Conservation (phyloP, 2,888 invertebrate genomes). For the Oeneis ivallda region DNA sequence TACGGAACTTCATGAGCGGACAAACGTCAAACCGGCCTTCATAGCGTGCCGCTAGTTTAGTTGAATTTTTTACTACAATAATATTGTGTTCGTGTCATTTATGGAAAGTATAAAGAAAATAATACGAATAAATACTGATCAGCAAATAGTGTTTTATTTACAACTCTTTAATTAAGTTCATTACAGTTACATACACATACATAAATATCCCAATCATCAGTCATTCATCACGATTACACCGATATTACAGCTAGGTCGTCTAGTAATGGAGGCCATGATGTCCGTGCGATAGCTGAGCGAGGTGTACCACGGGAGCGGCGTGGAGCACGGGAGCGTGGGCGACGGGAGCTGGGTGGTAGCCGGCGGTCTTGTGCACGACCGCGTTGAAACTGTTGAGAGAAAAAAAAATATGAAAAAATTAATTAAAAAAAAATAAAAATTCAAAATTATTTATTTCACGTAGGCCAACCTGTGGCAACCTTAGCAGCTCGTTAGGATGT, state of each 20-base stretch:
- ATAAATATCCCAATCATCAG: constrained; percentile 80
- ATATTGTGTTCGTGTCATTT: too few relatives aligned
- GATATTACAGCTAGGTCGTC: constrained; percentile 56
- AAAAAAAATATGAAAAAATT: too few relatives aligned
- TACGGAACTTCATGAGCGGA: too few relatives aligned
- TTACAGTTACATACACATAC: constrained; percentile 69
- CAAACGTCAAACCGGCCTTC: too few relatives aligned
- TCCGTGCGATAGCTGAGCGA: constrained; percentile 57
- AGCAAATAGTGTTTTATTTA: constrained; percentile 78
- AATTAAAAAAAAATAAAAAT: too few relatives aligned
- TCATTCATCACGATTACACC: constrained; percentile 68
- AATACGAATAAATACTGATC: constrained; percentile 52
- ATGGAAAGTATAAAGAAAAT: constrained; percentile 4
- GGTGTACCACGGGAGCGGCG: constrained; percentile 60
- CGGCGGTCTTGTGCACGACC: constrained; percentile 77
- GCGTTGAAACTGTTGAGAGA: constrained; percentile 72
- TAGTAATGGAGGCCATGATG: constrained; percentile 74
- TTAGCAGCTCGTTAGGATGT: too few relatives aligned
- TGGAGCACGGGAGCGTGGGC: constrained; percentile 60
- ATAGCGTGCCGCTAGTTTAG: too few relatives aligned
- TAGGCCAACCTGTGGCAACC: too few relatives aligned
- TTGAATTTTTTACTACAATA: too few relatives aligned
- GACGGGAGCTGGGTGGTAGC: constrained; percentile 73
- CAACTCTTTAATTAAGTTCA: constrained; percentile 65
- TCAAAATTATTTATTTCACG: too few relatives aligned